phyloP scores from a whole-genome alignment of 1,140 invertebrate genomes.

The Drosophila willistoni region DNA sequence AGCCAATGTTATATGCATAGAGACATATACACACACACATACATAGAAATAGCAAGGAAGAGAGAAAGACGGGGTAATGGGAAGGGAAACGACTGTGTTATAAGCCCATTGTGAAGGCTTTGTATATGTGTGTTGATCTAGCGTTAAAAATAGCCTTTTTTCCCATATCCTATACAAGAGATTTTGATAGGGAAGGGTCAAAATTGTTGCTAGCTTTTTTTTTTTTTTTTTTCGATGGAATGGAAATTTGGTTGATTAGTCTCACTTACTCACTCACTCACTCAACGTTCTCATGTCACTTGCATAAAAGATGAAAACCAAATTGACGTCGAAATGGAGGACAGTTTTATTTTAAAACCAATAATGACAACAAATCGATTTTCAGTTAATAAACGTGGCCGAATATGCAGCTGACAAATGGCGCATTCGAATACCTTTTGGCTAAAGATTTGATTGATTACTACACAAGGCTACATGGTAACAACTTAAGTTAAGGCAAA shows the following conservation, averaged over 20 bases:
- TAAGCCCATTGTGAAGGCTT: constrained; percentile 30
- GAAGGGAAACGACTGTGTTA: constrained; percentile 22
- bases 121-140: constrained; percentile 6
- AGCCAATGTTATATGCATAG: constrained; percentile 26
- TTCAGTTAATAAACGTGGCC: too few species aligned
- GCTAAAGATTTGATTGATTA: too few species aligned
- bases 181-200: background rate
- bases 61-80: background rate
- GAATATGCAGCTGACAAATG: too few species aligned
- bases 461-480: too few species aligned
- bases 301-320: background rate
- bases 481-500: too few species aligned
- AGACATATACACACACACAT: constrained; percentile 12
- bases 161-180: background rate
- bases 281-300: too few species aligned
- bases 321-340: too few species aligned
- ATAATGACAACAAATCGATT: too few species aligned
- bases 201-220: background rate
- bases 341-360: too few species aligned
- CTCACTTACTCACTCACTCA: background rate
- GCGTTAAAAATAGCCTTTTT: constrained; percentile 10
- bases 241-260: constrained; percentile 3
- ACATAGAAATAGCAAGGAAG: background rate
- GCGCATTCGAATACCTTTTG: too few species aligned
- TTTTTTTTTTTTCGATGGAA: background rate